Evolutionary conservation across 2,888 invertebrate genomes (phyloP).

Genomic region (Hypercompe scribonia): DNA sequence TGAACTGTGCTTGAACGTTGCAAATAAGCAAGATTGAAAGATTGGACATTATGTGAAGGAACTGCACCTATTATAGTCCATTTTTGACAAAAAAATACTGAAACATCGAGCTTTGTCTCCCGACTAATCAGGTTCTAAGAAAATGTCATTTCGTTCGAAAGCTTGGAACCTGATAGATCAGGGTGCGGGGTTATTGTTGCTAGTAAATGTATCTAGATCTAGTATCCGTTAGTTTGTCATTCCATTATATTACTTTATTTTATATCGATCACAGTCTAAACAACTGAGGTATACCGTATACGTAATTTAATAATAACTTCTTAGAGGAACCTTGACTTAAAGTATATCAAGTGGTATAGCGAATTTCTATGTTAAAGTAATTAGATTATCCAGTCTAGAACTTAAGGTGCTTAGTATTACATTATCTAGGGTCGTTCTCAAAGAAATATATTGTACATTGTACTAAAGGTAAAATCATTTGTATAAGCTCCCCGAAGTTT

Average conservation of each 20-base stretch:
- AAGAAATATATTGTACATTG: neutral
- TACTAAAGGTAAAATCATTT: neutral
- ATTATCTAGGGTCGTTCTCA: neutral
- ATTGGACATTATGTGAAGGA: too few relatives aligned
- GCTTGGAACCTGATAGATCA: too few relatives aligned
- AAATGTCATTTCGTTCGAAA: too few relatives aligned
- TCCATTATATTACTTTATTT: neutral
- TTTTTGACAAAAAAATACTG: neutral
- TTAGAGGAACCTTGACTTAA: neutral
- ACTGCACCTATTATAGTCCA: neutral
- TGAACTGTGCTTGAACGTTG: neutral
- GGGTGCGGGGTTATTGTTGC: neutral
- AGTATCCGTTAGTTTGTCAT: neutral
- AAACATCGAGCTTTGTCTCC: too few relatives aligned
- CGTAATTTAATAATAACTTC: neutral
- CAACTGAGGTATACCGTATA: neutral
- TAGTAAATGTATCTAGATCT: neutral
- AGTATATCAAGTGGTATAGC: conserved; percentile 5
- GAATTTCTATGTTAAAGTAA: neutral
- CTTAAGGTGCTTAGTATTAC: conserved; percentile 3
- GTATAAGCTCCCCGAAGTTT: neutral
- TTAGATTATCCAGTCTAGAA: conserved; percentile 9
- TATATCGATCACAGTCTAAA: neutral
- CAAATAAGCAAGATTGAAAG: neutral
- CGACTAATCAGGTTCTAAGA: too few relatives aligned